Percentiles rank a stretch among this genome's conserved stretches.
These are phyloP conservation scores for Synaphobranchus kaupii DNA, from an alignment of 2,797 vertebrate species.

Conservation along the genomic window DNA sequence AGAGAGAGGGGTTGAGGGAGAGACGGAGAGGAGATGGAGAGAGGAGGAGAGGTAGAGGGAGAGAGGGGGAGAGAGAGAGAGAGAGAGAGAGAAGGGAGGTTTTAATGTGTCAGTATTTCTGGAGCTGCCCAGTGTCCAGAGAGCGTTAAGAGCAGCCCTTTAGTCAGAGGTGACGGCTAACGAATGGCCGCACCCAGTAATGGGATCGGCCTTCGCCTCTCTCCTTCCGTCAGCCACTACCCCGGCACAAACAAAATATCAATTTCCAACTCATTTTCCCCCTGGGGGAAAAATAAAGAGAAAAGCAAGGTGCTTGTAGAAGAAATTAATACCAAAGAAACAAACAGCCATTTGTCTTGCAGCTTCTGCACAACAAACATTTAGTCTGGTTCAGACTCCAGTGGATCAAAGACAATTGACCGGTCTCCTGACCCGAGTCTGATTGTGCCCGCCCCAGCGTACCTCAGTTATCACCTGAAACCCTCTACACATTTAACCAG, in stretches of 20 bases:
- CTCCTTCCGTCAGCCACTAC: not conserved
- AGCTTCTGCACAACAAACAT: not conserved
- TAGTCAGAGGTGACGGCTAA: not conserved
- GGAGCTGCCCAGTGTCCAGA: not conserved
- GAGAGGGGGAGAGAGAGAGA: not conserved
- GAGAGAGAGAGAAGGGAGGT: not conserved
- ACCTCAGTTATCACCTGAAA: not conserved
- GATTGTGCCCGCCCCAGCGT: not conserved
- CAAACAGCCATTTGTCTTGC: not conserved
- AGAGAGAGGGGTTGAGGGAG: not conserved
- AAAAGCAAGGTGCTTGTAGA: not conserved
- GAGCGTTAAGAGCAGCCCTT: not conserved
- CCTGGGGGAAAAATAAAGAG: not conserved
- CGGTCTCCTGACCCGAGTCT: not conserved
- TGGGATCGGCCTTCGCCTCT: not conserved
- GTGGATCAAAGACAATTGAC: not conserved
- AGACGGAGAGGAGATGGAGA: not conserved
- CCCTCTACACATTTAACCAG: not conserved
- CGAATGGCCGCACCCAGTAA: not conserved
- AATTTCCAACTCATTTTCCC: not conserved
- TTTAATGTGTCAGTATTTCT: not conserved
- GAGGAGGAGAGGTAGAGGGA: not conserved
- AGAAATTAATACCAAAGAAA: not conserved
- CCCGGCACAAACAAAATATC: slow-evolving; percentile 6
- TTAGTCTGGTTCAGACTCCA: not conserved